phyloP scores from a whole-genome alignment of 2,797 vertebrate species.

The Poecilia gillii region DNA sequence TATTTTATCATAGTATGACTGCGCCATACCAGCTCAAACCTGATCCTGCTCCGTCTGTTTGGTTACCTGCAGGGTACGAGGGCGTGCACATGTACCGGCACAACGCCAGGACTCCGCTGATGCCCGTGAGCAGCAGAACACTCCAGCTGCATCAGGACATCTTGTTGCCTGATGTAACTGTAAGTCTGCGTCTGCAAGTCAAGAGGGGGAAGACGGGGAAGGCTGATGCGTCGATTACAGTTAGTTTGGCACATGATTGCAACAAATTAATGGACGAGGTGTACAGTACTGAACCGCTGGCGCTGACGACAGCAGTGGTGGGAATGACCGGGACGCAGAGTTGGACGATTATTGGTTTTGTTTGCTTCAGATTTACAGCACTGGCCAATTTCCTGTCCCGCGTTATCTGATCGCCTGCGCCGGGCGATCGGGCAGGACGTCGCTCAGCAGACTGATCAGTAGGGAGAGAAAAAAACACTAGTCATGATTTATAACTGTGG shows the following conservation, averaged over 20 bases:
- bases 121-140: not conserved
- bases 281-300: constrained; percentile 1
- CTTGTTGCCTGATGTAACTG: constrained; percentile 10
- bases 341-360: constrained; percentile 2
- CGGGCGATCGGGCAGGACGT: not conserved
- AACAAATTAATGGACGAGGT: not conserved
- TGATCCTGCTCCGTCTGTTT: constrained; percentile 33
- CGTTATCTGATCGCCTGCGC: constrained; percentile 25
- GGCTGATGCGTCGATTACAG: constrained; percentile 7
- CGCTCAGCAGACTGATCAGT: not conserved
- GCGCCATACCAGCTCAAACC: constrained; percentile 8
- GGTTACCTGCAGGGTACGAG: not conserved
- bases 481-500: not conserved
- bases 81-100: constrained; percentile 18
- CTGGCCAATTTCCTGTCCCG: constrained; percentile 41
- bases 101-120: constrained; percentile 14
- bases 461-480: not conserved
- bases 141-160: constrained; percentile 26
- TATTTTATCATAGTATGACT: not conserved
- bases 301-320: constrained; percentile 14
- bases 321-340: constrained; percentile 8
- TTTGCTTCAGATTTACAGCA: constrained; percentile 25
- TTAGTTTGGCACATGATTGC: not conserved
- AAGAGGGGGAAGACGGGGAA: not conserved
- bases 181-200: not conserved